Conservation (phyloP, 2,113 vertebrate genomes). For the Ahaetulla prasina region DNA sequence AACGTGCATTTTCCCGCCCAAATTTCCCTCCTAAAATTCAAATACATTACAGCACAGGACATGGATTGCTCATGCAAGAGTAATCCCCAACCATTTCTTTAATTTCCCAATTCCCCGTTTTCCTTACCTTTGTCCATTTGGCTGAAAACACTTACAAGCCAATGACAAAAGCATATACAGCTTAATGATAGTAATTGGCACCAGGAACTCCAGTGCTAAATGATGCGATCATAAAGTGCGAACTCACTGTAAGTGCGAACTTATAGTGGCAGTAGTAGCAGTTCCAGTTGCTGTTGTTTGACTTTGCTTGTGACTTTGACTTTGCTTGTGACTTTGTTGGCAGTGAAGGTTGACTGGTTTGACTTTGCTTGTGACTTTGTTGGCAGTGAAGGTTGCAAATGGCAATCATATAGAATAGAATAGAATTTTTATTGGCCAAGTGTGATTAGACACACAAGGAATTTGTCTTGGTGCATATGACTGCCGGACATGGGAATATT, state of each 20-base stretch:
- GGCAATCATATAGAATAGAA: too few species aligned
- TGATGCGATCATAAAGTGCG: not conserved
- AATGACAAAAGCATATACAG: not conserved
- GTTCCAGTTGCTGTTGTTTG: not conserved
- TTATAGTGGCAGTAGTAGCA: not conserved
- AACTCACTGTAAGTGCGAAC: not conserved
- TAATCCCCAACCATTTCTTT: not conserved
- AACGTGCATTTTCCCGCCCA: too few species aligned
- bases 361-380: too few species aligned
- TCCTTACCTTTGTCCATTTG: not conserved
- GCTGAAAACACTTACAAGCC: not conserved
- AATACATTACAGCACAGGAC: too few species aligned
- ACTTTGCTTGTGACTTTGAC: not conserved
- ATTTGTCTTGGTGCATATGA: too few species aligned
- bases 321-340: too few species aligned
- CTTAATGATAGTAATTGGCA: not conserved
- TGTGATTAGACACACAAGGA: too few species aligned
- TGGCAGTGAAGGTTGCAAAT: not conserved
- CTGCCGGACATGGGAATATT: not conserved
- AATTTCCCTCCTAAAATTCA: too few species aligned
- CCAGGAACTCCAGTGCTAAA: not conserved
- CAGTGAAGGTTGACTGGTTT: not conserved
- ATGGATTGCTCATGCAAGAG: not conserved
- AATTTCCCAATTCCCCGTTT: not conserved
- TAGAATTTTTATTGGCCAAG: too few species aligned